These are phyloP conservation scores for Eueremaeus valkanovi DNA, from an alignment of 2,888 invertebrate genomes.

Conservation along the genomic window DNA sequence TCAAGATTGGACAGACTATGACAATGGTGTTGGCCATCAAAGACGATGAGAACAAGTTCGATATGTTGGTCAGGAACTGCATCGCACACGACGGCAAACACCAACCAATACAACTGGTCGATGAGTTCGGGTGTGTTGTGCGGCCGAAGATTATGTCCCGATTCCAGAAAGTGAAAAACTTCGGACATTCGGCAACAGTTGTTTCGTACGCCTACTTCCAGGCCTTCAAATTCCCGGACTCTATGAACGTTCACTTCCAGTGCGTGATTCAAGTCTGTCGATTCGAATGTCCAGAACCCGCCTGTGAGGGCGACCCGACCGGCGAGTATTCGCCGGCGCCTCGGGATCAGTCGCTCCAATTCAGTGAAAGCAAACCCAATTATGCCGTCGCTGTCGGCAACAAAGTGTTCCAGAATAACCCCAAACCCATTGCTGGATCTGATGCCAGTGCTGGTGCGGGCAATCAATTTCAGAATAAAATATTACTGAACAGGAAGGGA, in stretches of 20 bases:
- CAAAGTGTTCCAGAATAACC: neutral
- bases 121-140: constrained; percentile 88
- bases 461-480: too few relatives aligned
- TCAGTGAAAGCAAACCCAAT: constrained; percentile 16
- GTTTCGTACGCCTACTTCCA: constrained; percentile 94
- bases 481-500: constrained; percentile 19
- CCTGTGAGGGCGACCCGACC: constrained; percentile 60
- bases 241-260: constrained; percentile 95
- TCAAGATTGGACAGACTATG: constrained; percentile 94
- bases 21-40: constrained; percentile 94
- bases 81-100: constrained; percentile 91
- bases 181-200: constrained; percentile 87
- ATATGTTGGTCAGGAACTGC: constrained; percentile 89
- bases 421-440: neutral
- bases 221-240: constrained; percentile 93
- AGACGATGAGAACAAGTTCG: constrained; percentile 92
- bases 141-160: constrained; percentile 86
- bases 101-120: constrained; percentile 85
- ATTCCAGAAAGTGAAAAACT: constrained; percentile 93
- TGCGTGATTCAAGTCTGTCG: constrained; percentile 92
- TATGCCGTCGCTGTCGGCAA: constrained; percentile 24
- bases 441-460: too few relatives aligned
- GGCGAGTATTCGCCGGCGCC: constrained; percentile 50
- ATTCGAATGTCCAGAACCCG: constrained; percentile 87
- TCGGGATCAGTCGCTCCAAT: constrained; percentile 41